phyloP scores from a whole-genome alignment of 2,888 invertebrate genomes.

The Physocephala rufipes region DNA sequence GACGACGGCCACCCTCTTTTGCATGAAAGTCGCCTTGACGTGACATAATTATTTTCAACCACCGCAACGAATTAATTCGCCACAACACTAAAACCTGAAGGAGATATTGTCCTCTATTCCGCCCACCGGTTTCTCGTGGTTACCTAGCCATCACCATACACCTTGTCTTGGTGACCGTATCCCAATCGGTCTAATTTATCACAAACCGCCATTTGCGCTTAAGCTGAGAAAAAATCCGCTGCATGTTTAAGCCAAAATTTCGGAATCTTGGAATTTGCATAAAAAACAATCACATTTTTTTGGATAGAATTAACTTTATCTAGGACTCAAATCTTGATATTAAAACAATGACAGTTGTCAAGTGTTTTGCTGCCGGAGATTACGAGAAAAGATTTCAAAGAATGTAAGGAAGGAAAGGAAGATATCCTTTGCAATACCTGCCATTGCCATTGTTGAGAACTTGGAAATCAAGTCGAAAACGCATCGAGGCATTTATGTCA shows the following conservation, averaged over 20 bases:
- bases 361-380: constrained; percentile 39
- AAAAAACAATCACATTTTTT: constrained; percentile 13
- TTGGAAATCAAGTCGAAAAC: background rate
- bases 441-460: background rate
- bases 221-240: background rate
- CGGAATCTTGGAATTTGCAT: constrained; percentile 38
- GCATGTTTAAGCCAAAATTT: background rate
- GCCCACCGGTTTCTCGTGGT: constrained; percentile 13
- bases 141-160: background rate
- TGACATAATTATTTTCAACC: constrained; percentile 52
- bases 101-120: background rate
- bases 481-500: background rate
- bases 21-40: constrained; percentile 45
- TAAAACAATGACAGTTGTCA: constrained; percentile 45
- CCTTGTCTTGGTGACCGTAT: constrained; percentile 36
- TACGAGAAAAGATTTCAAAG: background rate
- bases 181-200: constrained; percentile 38
- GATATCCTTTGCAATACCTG: too few relatives aligned
- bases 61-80: constrained; percentile 51
- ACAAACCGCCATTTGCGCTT: background rate
- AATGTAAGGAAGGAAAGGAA: background rate
- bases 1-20: too few relatives aligned
- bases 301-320: constrained; percentile 27
- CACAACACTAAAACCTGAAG: constrained; percentile 36
- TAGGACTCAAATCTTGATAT: constrained; percentile 38